phyloP scores from a whole-genome alignment of 30 jellyfish, hydroid and myxozoan genomes.

The Aurelia coerulea region DNA sequence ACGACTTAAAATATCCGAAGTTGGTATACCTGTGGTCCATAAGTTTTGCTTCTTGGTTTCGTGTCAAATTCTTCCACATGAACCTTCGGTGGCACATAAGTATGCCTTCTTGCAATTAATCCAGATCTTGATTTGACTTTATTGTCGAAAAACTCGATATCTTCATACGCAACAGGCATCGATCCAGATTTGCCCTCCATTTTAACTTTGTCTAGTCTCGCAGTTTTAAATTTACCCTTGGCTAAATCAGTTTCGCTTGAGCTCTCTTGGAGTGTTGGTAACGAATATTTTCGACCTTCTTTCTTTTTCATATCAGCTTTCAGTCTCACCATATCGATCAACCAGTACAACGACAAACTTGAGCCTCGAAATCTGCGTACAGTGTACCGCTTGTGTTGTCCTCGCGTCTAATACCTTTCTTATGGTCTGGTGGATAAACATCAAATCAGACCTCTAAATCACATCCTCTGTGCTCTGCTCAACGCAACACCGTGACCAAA shows the following conservation, averaged over 20 bases:
- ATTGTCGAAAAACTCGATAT: constrained; percentile 9
- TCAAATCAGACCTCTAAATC: too few relatives aligned
- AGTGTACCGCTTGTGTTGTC: too few relatives aligned
- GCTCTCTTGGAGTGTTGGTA: constrained; percentile 41
- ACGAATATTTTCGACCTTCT: constrained; percentile 25
- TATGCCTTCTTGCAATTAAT: constrained; percentile 34
- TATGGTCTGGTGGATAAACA: too few relatives aligned
- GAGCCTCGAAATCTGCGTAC: too few relatives aligned
- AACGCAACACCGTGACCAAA: too few relatives aligned
- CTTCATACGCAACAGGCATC: constrained; percentile 14
- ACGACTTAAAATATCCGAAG: too few relatives aligned
- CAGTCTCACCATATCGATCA: too few relatives aligned
- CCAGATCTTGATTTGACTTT: constrained; percentile 39
- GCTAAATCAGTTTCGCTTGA: background rate
- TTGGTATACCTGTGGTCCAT: constrained; percentile 4
- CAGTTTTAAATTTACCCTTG: background rate
- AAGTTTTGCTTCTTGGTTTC: background rate
- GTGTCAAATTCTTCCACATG: background rate
- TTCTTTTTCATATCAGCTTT: constrained; percentile 3
- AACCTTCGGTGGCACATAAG: background rate
- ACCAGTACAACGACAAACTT: too few relatives aligned
- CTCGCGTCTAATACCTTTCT: too few relatives aligned
- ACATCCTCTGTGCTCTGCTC: too few relatives aligned
- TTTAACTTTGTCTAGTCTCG: background rate
- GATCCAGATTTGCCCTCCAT: constrained; percentile 8